Base-by-base conservation (phyloP, 2,113 vertebrate genomes). In the Cyanistes caeruleus region DNA sequence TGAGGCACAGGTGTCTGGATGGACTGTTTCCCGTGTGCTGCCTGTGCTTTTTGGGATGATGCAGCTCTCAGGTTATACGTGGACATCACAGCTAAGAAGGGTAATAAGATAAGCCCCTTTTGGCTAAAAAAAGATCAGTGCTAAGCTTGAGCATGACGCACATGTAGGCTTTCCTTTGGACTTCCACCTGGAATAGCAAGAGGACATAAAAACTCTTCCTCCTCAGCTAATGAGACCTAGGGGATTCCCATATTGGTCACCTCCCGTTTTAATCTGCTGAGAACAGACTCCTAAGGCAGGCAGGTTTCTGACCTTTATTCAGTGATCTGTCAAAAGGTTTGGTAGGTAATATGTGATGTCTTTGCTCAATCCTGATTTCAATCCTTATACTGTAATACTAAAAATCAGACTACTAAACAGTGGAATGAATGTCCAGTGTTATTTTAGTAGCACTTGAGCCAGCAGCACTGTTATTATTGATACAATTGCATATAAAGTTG, bases 81-180 rank as follows among this genome's bases (percentile, higher is more conserved):
- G 35, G 91, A 59, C 76, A 81, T 93, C 64, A 44, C 64, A 49
- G 52, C 73, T 96, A 93, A 97, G 95, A 87, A 84, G 86, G 56
- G 89, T 93, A 95, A 95, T 95, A 59, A 89, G 86, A 93, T 97
- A 95, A 97, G 60, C 86, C 89, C 89, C 52, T 93, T 90, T 58
- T 86, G 80, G 52, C 91, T 96, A 91, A 87, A 89, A 95, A 97
- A 93, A 78, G 96, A 95, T 28, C 72, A 48, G 49, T 46, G n/a
- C 49, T 96, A 94, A 96, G 93, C 94, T 75, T 77, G 59, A 77
- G 88, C 60, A 60, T 89, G 91, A 93, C 70, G 63, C 67, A 83
- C 2, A 0, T 68, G 49, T 65, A 73, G 90, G 48, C 31, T 93
- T 52, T 90, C 39, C 80, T 86, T 73, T 1, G 11, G 58, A 23